Evolutionary conservation across 2,888 invertebrate genomes (phyloP).

Genomic region (Athripsodes cinereus): DNA sequence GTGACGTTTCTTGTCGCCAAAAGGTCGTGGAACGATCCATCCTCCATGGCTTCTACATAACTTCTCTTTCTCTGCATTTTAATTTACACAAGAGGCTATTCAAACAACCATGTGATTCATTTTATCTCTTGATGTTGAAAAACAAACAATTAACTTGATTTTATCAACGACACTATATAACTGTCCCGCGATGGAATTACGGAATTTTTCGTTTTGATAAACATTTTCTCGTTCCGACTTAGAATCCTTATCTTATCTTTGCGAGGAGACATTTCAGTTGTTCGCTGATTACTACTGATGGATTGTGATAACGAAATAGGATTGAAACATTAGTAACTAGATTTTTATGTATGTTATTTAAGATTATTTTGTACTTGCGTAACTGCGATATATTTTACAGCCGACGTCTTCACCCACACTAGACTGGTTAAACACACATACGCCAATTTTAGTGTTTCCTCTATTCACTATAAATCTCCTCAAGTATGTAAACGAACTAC

Average conservation of each 20-base stretch:
- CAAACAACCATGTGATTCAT: conserved; percentile 4
- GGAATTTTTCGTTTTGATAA: conserved; percentile 6
- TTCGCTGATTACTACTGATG: no score
- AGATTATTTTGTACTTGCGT: no score
- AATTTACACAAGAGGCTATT: neutral
- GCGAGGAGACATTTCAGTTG: conserved; percentile 6
- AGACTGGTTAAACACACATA: neutral
- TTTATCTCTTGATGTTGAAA: neutral
- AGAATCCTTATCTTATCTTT: conserved; percentile 16
- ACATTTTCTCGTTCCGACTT: conserved; percentile 2
- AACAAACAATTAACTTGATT: conserved; percentile 8
- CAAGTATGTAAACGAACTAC: conserved; percentile 9
- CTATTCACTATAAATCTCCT: conserved; percentile 9
- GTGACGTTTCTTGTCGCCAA: neutral
- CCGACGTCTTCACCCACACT: neutral
- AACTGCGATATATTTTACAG: no score
- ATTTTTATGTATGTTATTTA: no score
- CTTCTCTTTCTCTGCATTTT: conserved; percentile 25
- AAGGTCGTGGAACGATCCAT: conserved; percentile 12
- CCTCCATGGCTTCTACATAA: conserved; percentile 24
- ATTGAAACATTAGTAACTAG: no score
- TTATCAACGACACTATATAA: neutral
- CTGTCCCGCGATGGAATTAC: conserved; percentile 2
- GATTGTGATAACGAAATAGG: no score
- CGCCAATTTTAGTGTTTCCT: conserved; percentile 9